These are phyloP conservation scores for Falcaria lacertinaria DNA, from an alignment of 2,888 invertebrate species.

Conservation along the genomic window DNA sequence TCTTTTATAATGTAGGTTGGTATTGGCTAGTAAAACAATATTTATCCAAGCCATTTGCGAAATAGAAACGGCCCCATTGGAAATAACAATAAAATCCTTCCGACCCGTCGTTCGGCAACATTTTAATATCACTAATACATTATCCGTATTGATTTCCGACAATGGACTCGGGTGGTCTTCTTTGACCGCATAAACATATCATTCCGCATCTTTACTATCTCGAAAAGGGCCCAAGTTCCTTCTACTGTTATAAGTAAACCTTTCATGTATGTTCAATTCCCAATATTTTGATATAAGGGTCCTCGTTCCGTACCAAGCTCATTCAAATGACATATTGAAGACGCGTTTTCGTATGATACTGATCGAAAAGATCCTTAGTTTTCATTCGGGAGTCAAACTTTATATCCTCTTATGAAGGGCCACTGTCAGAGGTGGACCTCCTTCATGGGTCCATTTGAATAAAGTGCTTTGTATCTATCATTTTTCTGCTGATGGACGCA, in stretches of 20 bases:
- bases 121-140: constrained; percentile 72
- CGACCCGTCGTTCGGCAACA: constrained; percentile 43
- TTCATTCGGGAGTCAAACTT: constrained; percentile 58
- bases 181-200: constrained; percentile 67
- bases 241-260: constrained; percentile 66
- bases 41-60: constrained; percentile 33
- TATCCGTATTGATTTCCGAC: constrained; percentile 64
- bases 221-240: constrained; percentile 48
- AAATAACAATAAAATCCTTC: constrained; percentile 39
- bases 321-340: constrained; percentile 74
- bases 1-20: constrained; percentile 10
- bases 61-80: constrained; percentile 24
- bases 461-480: constrained; percentile 10
- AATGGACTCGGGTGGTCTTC: constrained; percentile 47
- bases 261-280: constrained; percentile 73
- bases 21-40: constrained; percentile 24
- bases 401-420: constrained; percentile 52
- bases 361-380: constrained; percentile 56
- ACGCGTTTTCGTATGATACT: constrained; percentile 60
- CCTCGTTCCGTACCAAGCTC: constrained; percentile 54
- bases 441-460: constrained; percentile 26
- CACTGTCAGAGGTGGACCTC: constrained; percentile 57
- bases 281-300: constrained; percentile 63
- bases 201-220: constrained; percentile 50
- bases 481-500: too few species aligned